Conservation (phyloP, 2,888 invertebrate genomes). For the Timema cristinae region DNA sequence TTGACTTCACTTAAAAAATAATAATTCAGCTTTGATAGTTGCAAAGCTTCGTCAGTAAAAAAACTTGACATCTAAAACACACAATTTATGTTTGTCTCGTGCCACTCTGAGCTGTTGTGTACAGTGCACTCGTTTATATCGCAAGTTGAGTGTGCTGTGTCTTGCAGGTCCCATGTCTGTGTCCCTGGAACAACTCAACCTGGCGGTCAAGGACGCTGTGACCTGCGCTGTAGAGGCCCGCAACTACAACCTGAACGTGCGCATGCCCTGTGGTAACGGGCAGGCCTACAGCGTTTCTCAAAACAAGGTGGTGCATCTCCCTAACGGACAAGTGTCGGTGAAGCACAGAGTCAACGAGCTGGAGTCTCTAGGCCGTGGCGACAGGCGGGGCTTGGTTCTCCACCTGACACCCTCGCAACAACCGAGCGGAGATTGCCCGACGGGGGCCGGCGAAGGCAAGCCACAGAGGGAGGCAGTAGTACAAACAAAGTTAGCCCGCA, state of each 20-base stretch:
- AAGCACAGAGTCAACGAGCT: slow-evolving; percentile 70
- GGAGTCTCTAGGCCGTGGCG: slow-evolving; percentile 49
- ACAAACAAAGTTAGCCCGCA: slow-evolving; percentile 38
- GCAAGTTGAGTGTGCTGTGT: not conserved
- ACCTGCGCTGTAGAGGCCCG: slow-evolving; percentile 32
- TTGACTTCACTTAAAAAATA: too few relatives aligned
- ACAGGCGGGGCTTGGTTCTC: slow-evolving; percentile 48
- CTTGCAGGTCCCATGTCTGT: slow-evolving; percentile 56
- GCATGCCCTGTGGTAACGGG: slow-evolving; percentile 82
- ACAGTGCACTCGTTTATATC: too few relatives aligned
- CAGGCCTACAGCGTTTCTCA: slow-evolving; percentile 86
- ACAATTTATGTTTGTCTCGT: too few relatives aligned
- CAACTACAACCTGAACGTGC: slow-evolving; percentile 47
- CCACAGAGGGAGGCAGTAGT: slow-evolving; percentile 46
- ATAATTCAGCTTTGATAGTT: too few relatives aligned
- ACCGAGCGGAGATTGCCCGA: slow-evolving; percentile 47
- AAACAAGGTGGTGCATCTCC: slow-evolving; percentile 81
- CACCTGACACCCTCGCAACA: slow-evolving; percentile 53
- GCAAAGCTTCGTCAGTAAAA: too few relatives aligned
- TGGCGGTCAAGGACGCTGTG: slow-evolving; percentile 27
- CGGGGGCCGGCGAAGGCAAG: slow-evolving; percentile 35
- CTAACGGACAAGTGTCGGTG: slow-evolving; percentile 55
- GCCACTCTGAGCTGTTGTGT: too few relatives aligned
- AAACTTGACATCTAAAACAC: too few relatives aligned
- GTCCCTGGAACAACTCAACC: slow-evolving; percentile 61